Base-by-base conservation (phyloP, 2,888 invertebrate species). In the Malthinus flaveolus region DNA sequence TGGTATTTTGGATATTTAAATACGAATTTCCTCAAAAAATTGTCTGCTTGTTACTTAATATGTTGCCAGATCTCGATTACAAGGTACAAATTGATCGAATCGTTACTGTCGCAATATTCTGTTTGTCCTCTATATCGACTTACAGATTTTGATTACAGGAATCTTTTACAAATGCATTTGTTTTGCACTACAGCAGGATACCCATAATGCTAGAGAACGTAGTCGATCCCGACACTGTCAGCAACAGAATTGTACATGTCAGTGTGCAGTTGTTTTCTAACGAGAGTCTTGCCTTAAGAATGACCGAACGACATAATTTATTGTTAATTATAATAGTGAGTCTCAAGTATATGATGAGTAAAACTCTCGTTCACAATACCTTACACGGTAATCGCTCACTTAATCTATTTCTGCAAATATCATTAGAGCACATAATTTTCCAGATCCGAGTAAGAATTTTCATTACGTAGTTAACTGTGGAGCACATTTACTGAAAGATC, bases 1-100 rank as follows among this genome's bases (percentile, higher is more conserved):
- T 98, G 66, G 93, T 97, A 68, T 97, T 98, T 82, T 98, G 98
- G 97, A 95, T 95, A 13, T 95, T 97, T 61, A 93, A 93, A 76
- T 95, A 92, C 78, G 96, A 97, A 79, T 98, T 97, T 81, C 97
- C 97, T 0, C 96, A 97, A 80, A 95, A 95, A 75, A 86, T 98
- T 55, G 97, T 97, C 50, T 97, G 97, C 74, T 87, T 97, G 66
- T 80, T 98, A 61, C 85, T 98, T 51, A 95, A 96, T 75, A 92
- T 98, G 90, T 81, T 98, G 71, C 97, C 97, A 1, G 95, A 97
- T 81, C 91, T 92, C 65, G 89, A 91, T 71, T 97, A 97, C 75
- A 97, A 97, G 85, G 92, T 91, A 51, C n/a, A 34, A 7, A 31
- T 44, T 23, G 8, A n/a, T n/a, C n/a, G n/a, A n/a, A n/a, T 23